Evolutionary conservation across 2,888 invertebrate genomes (phyloP).

Genomic region (Calameuta idolon): DNA sequence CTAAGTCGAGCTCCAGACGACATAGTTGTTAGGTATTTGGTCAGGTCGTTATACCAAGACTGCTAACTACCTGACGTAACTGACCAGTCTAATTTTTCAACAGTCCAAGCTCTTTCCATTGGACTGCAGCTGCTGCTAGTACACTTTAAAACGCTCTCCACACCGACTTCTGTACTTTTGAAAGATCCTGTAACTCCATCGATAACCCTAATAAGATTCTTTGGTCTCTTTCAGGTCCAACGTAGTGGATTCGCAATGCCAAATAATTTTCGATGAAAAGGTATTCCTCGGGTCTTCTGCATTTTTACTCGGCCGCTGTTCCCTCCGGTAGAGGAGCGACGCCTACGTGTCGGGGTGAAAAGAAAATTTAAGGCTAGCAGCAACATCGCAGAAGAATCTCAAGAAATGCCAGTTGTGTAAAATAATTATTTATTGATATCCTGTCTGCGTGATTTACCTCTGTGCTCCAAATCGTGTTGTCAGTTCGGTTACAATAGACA

Average conservation of each 20-base stretch:
- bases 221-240: not conserved
- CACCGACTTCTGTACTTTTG: not conserved
- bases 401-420: not conserved
- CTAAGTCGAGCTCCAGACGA: not conserved
- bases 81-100: not conserved
- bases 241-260: not conserved
- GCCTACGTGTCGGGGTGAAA: not conserved
- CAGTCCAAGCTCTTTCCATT: not conserved
- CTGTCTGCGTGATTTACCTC: not conserved
- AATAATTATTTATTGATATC: not conserved
- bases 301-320: not conserved
- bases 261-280: not conserved
- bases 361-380: not conserved
- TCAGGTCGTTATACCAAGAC: not conserved
- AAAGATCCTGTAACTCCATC: not conserved
- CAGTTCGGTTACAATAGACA: not conserved
- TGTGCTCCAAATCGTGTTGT: not conserved
- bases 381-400: not conserved
- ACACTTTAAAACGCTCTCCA: not conserved
- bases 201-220: not conserved
- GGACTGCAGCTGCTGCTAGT: not conserved
- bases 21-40: not conserved
- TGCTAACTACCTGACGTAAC: not conserved
- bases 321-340: not conserved
- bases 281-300: not conserved